Evolutionary conservation across 2,888 invertebrate species (phyloP).

Genomic region (Peribatodes rhomboidaria): DNA sequence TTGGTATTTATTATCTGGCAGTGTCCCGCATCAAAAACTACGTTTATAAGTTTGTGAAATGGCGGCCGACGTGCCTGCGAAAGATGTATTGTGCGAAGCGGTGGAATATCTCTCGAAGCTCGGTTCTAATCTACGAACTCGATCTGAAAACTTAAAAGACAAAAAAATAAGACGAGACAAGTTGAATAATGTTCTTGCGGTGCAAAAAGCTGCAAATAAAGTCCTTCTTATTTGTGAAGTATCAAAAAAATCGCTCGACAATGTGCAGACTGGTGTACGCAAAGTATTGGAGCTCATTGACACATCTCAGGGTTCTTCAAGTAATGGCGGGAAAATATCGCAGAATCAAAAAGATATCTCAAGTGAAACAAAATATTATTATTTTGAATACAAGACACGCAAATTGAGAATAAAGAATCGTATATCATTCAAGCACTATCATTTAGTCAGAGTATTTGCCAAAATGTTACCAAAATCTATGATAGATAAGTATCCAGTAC

Average conservation of each 20-base stretch:
- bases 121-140: conserved; percentile 73
- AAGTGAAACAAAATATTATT: conserved; percentile 52
- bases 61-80: conserved; percentile 74
- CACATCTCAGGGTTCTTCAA: conserved; percentile 54
- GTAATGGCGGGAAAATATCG: conserved; percentile 56
- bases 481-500: conserved; percentile 73
- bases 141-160: conserved; percentile 73
- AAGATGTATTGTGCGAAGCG: conserved; percentile 76
- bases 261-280: conserved; percentile 75
- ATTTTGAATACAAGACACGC: conserved; percentile 62
- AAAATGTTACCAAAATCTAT: conserved; percentile 60
- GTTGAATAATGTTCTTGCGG: conserved; percentile 72
- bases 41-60: conserved; percentile 56
- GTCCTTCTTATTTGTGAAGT: conserved; percentile 79
- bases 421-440: conserved; percentile 70
- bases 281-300: conserved; percentile 65
- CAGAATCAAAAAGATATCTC: conserved; percentile 26
- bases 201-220: conserved; percentile 77
- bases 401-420: conserved; percentile 69
- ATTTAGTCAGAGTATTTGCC: conserved; percentile 69
- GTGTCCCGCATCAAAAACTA: not conserved
- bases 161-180: conserved; percentile 73
- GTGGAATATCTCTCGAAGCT: conserved; percentile 81
- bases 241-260: conserved; percentile 79
- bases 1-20: not conserved